Base-by-base conservation (phyloP, 1,140 invertebrate species). In the Drosophila prosaltans region DNA sequence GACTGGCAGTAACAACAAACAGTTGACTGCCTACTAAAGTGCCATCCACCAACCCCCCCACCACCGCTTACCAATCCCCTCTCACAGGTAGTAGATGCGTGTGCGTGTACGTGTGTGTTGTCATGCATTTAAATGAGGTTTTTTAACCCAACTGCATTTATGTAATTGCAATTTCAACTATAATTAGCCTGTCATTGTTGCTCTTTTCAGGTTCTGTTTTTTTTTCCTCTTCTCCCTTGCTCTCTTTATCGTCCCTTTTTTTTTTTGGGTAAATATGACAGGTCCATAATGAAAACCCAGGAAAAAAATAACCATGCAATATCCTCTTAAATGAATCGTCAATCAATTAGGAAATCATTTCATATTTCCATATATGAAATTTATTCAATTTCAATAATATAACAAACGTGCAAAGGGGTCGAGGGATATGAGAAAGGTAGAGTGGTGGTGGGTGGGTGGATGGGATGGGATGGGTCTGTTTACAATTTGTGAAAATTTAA, bases 91-190 rank as follows among this genome's bases (percentile, higher is more conserved):
- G 11, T 55, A 32, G 55, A 11, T 63, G 67, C 71, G 58, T 54
- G 6, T 64, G 26, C 0, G 8, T 26, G 7, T 60, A 8, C 5
- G 36, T 16, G 28, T 54, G 11, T 43, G 21, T 58, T 69, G 73
- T 51, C 68, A 78, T 81, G 78, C 78, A 85, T 85, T 85, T 85
- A 85, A 81, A 85, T 85, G 71, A 74, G 78, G 45, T 51, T 51
- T 63, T 81, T 80, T 36, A 62, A 73, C 39, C 58, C 41, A 66
- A 41, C 60, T 73, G 43, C 61, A 71, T 80, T 80, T 77, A 72
- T 77, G 62, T 74, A 78, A 81, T 67, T 85, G 70, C 78, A 51
- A 66, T 65, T 63, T 40, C 69, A 67, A 62, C 61, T 63, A 51
- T 84, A 84, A 80, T 84, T 84, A 80, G 69, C 66, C 63, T 61